Evolutionary conservation across 2,888 invertebrate genomes (phyloP).

Genomic region (Thyatira batis): DNA sequence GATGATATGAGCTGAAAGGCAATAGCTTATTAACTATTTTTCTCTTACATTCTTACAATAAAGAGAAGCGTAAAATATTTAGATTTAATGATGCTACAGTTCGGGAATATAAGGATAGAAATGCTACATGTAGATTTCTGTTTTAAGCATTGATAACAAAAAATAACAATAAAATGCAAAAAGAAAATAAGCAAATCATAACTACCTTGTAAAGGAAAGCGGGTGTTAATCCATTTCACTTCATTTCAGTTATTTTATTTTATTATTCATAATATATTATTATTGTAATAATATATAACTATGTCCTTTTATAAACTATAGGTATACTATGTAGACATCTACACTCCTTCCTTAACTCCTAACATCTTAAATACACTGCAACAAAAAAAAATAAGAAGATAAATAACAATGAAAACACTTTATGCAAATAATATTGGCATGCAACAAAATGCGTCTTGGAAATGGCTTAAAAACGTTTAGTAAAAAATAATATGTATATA

Average conservation of each 20-base stretch:
- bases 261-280: conserved; percentile 78
- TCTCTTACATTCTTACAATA: conserved; percentile 9
- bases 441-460: conserved; percentile 12
- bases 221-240: conserved; percentile 71
- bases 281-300: conserved; percentile 82
- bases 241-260: conserved; percentile 61
- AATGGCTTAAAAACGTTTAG: too few relatives aligned
- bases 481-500: background rate
- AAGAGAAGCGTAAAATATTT: background rate
- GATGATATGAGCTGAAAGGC: conserved; percentile 79
- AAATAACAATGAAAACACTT: conserved; percentile 52
- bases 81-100: background rate
- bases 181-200: conserved; percentile 48
- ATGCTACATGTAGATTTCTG: background rate
- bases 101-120: background rate
- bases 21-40: conserved; percentile 10
- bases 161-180: conserved; percentile 32
- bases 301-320: conserved; percentile 80
- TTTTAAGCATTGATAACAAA: conserved; percentile 1
- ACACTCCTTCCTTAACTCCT: conserved; percentile 76
- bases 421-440: conserved; percentile 15
- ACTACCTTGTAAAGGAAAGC: conserved; percentile 75
- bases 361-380: conserved; percentile 81
- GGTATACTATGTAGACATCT: conserved; percentile 80
- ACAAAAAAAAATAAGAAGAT: conserved; percentile 66